These are phyloP conservation scores for Etheostoma cragini DNA, from an alignment of 2,113 vertebrate species.

Conservation along the genomic window DNA sequence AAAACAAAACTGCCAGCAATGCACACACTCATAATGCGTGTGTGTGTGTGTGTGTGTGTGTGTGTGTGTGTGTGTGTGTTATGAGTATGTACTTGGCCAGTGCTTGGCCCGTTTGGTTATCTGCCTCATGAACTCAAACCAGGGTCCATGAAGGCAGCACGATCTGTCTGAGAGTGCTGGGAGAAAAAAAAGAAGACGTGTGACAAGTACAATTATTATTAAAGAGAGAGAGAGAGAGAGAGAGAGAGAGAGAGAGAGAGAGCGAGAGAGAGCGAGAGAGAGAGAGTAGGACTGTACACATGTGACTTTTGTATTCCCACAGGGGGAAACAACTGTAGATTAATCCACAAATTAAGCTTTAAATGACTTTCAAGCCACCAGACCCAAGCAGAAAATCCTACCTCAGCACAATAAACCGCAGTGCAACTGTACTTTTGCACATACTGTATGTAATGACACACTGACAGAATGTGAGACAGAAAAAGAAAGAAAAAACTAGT, in stretches of 20 bases:
- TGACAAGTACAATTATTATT: conserved; percentile 44
- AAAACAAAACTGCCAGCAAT: conserved; percentile 73
- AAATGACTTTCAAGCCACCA: conserved; percentile 15
- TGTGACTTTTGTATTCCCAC: conserved; percentile 39
- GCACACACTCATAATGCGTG: conserved; percentile 56
- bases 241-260: no score
- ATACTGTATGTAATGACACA: conserved; percentile 1
- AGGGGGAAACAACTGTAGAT: conserved; percentile 38
- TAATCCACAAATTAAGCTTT: conserved; percentile 22
- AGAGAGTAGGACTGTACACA: background rate
- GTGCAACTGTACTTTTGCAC: background rate
- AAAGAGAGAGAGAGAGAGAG: no score
- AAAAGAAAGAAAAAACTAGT: conserved; percentile 2
- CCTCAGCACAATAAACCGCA: conserved; percentile 18
- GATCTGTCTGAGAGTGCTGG: conserved; percentile 57
- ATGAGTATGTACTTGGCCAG: conserved; percentile 69
- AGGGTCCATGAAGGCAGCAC: conserved; percentile 64
- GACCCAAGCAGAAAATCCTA: background rate
- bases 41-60: conserved; percentile 37
- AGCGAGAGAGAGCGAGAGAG: background rate
- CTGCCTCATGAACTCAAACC: conserved; percentile 74
- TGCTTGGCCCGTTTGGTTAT: conserved; percentile 68
- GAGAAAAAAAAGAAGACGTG: conserved; percentile 52
- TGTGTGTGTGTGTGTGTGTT: conserved; percentile 35
- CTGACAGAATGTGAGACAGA: conserved; percentile 12